phyloP scores from a whole-genome alignment of 2,888 invertebrate genomes.

The Leptogaster cylindrica region DNA sequence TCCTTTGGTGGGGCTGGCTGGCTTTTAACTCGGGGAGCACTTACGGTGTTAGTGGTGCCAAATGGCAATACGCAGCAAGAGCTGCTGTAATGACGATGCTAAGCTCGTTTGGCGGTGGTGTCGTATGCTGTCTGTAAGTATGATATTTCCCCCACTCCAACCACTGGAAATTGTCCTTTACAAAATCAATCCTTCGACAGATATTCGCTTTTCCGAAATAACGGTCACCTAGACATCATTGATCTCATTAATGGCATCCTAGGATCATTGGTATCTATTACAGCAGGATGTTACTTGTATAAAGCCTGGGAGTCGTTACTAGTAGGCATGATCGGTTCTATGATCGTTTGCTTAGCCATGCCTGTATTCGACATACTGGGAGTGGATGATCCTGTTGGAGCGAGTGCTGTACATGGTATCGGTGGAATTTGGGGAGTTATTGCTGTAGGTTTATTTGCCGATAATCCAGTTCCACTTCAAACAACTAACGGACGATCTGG shows the following conservation, averaged over 20 bases:
- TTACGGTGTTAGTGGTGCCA: slow-evolving; percentile 77
- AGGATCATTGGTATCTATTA: slow-evolving; percentile 85
- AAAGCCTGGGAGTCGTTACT: slow-evolving; percentile 85
- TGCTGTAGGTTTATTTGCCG: slow-evolving; percentile 88
- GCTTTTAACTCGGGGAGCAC: slow-evolving; percentile 94
- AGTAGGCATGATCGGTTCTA: slow-evolving; percentile 80
- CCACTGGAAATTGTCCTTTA: too few relatives aligned
- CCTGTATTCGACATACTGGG: slow-evolving; percentile 78
- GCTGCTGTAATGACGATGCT: slow-evolving; percentile 91
- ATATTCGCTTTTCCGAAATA: slow-evolving; percentile 71
- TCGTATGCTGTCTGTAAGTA: slow-evolving; percentile 65
- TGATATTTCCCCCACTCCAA: not conserved
- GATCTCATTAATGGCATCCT: slow-evolving; percentile 88
- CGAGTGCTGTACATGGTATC: slow-evolving; percentile 87
- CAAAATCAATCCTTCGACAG: too few relatives aligned
- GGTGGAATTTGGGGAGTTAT: slow-evolving; percentile 80
- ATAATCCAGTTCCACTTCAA: slow-evolving; percentile 79
- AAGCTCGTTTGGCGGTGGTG: slow-evolving; percentile 88
- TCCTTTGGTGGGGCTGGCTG: slow-evolving; percentile 97
- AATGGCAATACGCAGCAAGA: slow-evolving; percentile 90
- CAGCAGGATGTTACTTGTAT: slow-evolving; percentile 87
- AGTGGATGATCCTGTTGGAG: slow-evolving; percentile 87
- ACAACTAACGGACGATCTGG: slow-evolving; percentile 81
- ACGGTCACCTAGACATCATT: slow-evolving; percentile 79
- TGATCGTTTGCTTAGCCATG: slow-evolving; percentile 73